A percentile compares a stretch with the other conserved stretches of the same genome.
These are phyloP conservation scores for Bacillus rossius DNA, from an alignment of 1,140 invertebrate genomes.

Conservation along the genomic window DNA sequence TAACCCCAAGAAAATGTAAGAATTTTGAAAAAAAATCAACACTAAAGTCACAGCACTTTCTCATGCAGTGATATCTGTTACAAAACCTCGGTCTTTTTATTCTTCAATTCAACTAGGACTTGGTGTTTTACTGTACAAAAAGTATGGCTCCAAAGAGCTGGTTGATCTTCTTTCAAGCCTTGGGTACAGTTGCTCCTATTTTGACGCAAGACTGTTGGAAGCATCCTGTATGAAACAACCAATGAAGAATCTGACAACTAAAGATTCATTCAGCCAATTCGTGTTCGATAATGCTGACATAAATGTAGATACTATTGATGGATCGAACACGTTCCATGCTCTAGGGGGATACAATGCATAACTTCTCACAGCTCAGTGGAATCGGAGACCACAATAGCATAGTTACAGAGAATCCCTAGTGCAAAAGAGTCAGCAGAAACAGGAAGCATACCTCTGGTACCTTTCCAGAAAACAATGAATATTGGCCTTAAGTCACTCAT, in stretches of 20 bases:
- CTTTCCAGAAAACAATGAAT: too few species aligned
- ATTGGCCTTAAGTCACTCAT: neutral
- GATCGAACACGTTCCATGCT: constrained; percentile 27
- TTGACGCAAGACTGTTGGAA: constrained; percentile 21
- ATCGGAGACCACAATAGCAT: too few species aligned
- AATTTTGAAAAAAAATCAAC: neutral
- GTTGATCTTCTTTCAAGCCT: constrained; percentile 21
- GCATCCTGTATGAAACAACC: constrained; percentile 18
- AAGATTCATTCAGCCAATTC: constrained; percentile 28
- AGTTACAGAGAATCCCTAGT: neutral
- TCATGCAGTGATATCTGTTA: constrained; percentile 34
- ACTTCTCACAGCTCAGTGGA: constrained; percentile 27
- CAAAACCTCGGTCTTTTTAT: constrained; percentile 34
- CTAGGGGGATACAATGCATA: too few species aligned
- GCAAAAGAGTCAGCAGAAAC: neutral
- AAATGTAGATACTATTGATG: constrained; percentile 28
- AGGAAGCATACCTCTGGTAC: neutral
- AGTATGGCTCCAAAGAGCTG: constrained; percentile 25
- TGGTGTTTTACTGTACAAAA: constrained; percentile 20
- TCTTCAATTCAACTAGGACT: constrained; percentile 24
- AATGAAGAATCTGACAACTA: constrained; percentile 10
- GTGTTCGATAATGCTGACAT: constrained; percentile 31
- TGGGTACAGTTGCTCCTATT: constrained; percentile 25
- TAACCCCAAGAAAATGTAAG: neutral
- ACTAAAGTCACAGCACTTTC: constrained; percentile 22